phyloP scores from a whole-genome alignment of 2,113 vertebrate genomes.

The Boulengerochromis microlepis region DNA sequence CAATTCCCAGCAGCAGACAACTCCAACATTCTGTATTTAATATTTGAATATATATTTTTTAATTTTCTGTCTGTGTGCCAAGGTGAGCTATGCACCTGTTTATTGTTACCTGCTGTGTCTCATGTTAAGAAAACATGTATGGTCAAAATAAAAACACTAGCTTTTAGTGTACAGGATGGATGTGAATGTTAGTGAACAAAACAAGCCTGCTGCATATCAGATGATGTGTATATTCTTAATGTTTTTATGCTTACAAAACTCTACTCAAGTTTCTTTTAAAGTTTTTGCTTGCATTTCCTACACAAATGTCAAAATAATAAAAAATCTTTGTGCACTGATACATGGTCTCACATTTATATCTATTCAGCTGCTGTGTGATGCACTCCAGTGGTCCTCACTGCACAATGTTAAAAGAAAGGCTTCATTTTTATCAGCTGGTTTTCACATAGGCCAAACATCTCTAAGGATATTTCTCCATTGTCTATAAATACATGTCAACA shows the following conservation, averaged over 20 bases:
- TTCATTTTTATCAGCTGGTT: not conserved
- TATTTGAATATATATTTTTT: not conserved
- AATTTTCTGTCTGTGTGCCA: not conserved
- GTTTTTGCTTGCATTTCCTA: not conserved
- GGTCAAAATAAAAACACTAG: not conserved
- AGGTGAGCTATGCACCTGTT: not conserved
- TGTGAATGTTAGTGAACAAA: not conserved
- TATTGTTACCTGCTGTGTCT: constrained; percentile 6
- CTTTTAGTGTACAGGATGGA: not conserved
- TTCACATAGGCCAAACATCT: not conserved
- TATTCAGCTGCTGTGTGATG: not conserved
- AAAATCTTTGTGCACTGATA: constrained; percentile 23
- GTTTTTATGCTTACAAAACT: not conserved
- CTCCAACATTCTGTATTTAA: not conserved
- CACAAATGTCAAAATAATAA: constrained; percentile 5
- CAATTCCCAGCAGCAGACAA: not conserved
- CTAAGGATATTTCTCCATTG: not conserved
- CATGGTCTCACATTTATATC: not conserved
- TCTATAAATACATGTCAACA: not conserved
- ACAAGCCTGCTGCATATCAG: not conserved
- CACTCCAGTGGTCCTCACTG: not conserved
- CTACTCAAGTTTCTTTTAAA: not conserved
- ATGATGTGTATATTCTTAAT: not conserved
- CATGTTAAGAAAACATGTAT: not conserved
- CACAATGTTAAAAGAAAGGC: not conserved